phyloP scores from a whole-genome alignment of 2,888 invertebrate genomes.

The Scaptomyza flava region DNA sequence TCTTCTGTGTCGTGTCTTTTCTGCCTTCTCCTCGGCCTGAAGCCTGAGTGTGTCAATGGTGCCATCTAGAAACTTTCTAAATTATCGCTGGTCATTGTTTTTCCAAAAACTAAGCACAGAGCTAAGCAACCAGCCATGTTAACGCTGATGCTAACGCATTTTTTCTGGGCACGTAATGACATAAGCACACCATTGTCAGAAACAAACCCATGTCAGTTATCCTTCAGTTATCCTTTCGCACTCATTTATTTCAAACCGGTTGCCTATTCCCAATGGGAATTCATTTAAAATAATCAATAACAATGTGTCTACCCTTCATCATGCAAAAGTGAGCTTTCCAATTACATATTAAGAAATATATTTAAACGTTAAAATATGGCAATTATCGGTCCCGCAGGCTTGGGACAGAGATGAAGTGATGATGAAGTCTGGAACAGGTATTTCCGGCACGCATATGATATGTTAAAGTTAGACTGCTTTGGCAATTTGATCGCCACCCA shows the following conservation, averaged over 20 bases:
- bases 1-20: no score
- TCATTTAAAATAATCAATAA: constrained; percentile 54
- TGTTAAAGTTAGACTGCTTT: constrained; percentile 14
- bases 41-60: constrained; percentile 9
- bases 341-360: background rate
- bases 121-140: background rate
- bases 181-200: constrained; percentile 15
- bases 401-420: background rate
- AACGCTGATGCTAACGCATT: constrained; percentile 9
- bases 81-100: constrained; percentile 69
- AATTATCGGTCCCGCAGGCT: constrained; percentile 46
- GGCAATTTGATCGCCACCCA: background rate
- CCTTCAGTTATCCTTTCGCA: no score
- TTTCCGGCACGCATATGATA: constrained; percentile 12
- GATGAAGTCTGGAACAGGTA: background rate
- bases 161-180: constrained; percentile 31
- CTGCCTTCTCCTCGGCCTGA: background rate
- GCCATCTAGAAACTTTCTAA: constrained; percentile 57
- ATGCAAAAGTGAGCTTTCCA: constrained; percentile 18
- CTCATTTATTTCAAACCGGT: constrained; percentile 49
- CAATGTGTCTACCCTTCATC: constrained; percentile 33
- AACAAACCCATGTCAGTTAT: background rate
- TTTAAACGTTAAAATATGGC: constrained; percentile 52
- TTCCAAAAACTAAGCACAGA: constrained; percentile 20
- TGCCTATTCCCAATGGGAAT: constrained; percentile 12